These are phyloP conservation scores for Enteromius fasciolatus DNA, from an alignment of 2,797 vertebrate species.

Conservation along the genomic window DNA sequence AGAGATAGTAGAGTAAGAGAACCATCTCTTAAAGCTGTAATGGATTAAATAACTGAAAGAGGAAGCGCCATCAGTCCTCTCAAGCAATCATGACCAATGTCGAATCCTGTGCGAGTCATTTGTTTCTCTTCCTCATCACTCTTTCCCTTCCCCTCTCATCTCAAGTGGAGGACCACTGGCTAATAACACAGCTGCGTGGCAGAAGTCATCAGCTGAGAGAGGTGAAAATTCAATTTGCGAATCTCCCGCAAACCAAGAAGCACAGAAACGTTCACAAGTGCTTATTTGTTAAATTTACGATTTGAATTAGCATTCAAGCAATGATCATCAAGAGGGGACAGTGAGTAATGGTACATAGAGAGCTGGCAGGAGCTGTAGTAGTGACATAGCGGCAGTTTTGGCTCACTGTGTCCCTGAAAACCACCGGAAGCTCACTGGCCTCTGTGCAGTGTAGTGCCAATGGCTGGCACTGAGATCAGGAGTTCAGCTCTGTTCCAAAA, in stretches of 20 bases:
- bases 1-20: constrained; percentile 48
- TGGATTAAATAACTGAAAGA: constrained; percentile 66
- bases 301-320: constrained; percentile 23
- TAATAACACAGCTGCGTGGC: background rate
- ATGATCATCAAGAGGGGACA: constrained; percentile 30
- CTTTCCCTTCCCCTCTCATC: background rate
- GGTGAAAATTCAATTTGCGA: constrained; percentile 40
- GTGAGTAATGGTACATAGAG: constrained; percentile 26
- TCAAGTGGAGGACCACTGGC: constrained; percentile 9
- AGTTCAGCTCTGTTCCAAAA: background rate
- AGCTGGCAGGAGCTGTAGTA: constrained; percentile 26
- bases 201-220: constrained; percentile 17
- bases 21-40: constrained; percentile 75
- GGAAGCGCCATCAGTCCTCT: constrained; percentile 50
- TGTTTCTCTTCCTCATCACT: constrained; percentile 23
- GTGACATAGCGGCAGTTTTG: background rate
- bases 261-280: background rate
- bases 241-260: constrained; percentile 6
- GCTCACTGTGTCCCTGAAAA: constrained; percentile 26
- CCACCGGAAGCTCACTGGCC: constrained; percentile 9
- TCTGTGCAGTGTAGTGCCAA: background rate
- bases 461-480: constrained; percentile 1
- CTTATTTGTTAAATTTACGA: constrained; percentile 29
- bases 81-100: constrained; percentile 41
- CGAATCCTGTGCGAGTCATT: constrained; percentile 26